phyloP scores from a whole-genome alignment of 2,888 invertebrate species.

The Drosophila robusta region DNA sequence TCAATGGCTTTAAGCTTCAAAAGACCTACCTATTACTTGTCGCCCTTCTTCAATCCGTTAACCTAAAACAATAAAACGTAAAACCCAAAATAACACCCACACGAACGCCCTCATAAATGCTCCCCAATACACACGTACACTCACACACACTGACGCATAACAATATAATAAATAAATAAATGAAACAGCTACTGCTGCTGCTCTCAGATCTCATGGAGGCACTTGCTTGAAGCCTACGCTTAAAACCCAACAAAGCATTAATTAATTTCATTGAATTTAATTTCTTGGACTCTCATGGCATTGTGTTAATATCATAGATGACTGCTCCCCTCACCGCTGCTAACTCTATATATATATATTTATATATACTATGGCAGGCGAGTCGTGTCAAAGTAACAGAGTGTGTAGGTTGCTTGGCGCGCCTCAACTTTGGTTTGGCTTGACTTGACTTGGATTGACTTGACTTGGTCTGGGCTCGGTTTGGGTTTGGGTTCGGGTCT shows the following conservation, averaged over 20 bases:
- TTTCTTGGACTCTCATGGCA: slow-evolving; percentile 49
- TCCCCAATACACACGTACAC: too few species aligned
- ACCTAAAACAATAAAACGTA: slow-evolving; percentile 24
- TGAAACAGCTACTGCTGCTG: slow-evolving; percentile 28
- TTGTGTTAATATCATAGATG: slow-evolving; percentile 35
- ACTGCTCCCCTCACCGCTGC: background rate
- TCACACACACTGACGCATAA: slow-evolving; percentile 23
- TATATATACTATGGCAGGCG: slow-evolving; percentile 14
- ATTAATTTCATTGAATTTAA: slow-evolving; percentile 77
- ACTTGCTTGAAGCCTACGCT: slow-evolving; percentile 60
- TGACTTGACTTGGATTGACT: slow-evolving; percentile 16
- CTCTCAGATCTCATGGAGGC: slow-evolving; percentile 31
- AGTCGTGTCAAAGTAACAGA: slow-evolving; percentile 49
- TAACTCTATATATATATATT: background rate
- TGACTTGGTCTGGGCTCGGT: slow-evolving; percentile 16
- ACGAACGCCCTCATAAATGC: slow-evolving; percentile 19
- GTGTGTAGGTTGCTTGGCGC: slow-evolving; percentile 53
- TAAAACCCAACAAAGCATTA: slow-evolving; percentile 45
- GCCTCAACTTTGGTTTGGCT: slow-evolving; percentile 37
- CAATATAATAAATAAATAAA: slow-evolving; percentile 26
- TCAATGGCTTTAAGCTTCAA: background rate
- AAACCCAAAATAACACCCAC: slow-evolving; percentile 44
- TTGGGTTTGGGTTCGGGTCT: slow-evolving; percentile 14
- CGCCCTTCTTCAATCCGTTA: slow-evolving; percentile 13
- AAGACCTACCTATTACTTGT: background rate